These are phyloP conservation scores for Xiphias gladius DNA, from an alignment of 2,113 vertebrate species.

Conservation along the genomic window DNA sequence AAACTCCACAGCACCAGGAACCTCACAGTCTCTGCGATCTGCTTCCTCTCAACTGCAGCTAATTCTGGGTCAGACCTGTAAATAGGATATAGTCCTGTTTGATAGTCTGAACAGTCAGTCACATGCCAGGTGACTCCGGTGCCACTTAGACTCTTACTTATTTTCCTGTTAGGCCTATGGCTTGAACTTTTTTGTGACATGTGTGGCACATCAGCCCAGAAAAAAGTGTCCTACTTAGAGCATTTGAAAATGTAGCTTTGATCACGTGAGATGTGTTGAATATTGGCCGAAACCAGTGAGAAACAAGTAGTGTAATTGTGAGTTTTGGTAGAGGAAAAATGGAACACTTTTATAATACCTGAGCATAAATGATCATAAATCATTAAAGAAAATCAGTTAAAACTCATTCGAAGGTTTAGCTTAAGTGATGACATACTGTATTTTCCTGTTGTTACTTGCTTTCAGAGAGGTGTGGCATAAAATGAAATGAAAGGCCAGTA, in stretches of 20 bases:
- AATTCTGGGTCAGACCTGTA: constrained; percentile 56
- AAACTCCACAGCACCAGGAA: not conserved
- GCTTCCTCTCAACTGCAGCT: constrained; percentile 18
- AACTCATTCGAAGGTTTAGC: not conserved
- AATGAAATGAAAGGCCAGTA: not conserved
- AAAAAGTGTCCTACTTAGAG: constrained; percentile 15
- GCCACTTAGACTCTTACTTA: constrained; percentile 10
- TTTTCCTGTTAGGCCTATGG: not conserved
- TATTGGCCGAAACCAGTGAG: constrained; percentile 24
- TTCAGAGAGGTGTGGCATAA: constrained; percentile 25
- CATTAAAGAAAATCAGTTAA: not conserved
- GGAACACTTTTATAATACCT: not conserved
- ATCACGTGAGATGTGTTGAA: constrained; percentile 14
- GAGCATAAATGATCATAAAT: too few relatives aligned
- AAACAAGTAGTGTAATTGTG: not conserved
- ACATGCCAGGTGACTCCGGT: constrained; percentile 40
- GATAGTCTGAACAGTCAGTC: constrained; percentile 47
- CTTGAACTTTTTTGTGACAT: constrained; percentile 27
- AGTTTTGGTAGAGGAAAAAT: not conserved
- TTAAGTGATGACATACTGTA: not conserved
- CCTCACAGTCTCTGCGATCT: not conserved
- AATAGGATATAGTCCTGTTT: constrained; percentile 72
- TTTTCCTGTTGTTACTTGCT: constrained; percentile 29
- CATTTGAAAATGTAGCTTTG: not conserved
- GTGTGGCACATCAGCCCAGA: constrained; percentile 8